phyloP scores from a whole-genome alignment of 2,113 vertebrate genomes.

The Tursiops truncatus region DNA sequence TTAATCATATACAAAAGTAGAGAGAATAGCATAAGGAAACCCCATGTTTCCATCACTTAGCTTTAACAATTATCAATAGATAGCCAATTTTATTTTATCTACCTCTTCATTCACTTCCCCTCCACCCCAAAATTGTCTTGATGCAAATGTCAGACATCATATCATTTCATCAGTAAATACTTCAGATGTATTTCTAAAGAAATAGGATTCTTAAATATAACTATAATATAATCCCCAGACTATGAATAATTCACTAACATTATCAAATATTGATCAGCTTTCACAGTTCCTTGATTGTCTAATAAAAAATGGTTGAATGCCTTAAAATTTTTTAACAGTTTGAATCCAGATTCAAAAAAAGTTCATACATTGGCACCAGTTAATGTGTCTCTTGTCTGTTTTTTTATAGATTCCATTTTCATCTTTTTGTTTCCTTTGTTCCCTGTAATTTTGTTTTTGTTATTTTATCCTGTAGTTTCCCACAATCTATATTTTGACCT shows the following conservation, averaged over 20 bases:
- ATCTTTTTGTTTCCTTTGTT: neutral
- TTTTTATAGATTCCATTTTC: neutral
- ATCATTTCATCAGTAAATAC: neutral
- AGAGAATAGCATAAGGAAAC: neutral
- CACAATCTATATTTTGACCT: neutral
- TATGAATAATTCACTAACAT: neutral
- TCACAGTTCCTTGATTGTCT: neutral
- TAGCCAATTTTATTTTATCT: neutral
- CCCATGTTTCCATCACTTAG: neutral
- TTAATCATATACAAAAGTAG: neutral
- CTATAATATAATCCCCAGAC: neutral
- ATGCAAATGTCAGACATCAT: neutral
- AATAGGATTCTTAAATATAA: neutral
- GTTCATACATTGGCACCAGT: no score
- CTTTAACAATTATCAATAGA: neutral
- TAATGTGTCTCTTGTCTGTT: no score
- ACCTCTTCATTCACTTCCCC: neutral
- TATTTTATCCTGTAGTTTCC: neutral
- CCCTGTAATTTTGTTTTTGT: neutral
- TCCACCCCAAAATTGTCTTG: neutral
- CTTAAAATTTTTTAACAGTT: neutral
- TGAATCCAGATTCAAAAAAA: neutral
- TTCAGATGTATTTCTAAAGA: neutral
- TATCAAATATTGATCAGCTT: neutral
- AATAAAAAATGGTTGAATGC: neutral